Evolutionary conservation across 2,888 invertebrate genomes (phyloP), one percentile per base, ranked within the genome.

Genomic region (Drosophila austrosaltans): DNA sequence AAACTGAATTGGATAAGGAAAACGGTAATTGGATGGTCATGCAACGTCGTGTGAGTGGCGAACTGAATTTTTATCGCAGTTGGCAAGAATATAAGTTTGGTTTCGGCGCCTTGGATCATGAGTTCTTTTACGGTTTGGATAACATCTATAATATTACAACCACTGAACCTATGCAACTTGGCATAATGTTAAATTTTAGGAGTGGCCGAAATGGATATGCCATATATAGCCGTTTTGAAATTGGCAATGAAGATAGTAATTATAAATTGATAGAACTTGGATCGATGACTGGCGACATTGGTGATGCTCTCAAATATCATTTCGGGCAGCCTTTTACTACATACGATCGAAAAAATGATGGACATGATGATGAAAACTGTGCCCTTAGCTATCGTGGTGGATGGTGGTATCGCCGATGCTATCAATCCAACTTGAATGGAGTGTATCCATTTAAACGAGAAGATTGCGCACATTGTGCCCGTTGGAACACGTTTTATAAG

Each of bases 111-210:
- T 2, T 58, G 5, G 3, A 39, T 2, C 3, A 0, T 2, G 39
- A 58, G 8, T 59, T 59, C n/a, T 59, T 39, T n/a, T 59, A 8
- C 7, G 42, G 59, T 4, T 28, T 59, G 58, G 58, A 59, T 4
- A 16, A 16, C 16, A 16, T 16, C 16, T 16, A 16, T 16, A 16
- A 16, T 16, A 16, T 16, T 16, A 16, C 16, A 16, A 16, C 16
- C 16, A 16, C 16, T 16, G 16, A 16, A 16, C 16, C 16, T 16
- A n/a, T 5, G 28, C 3, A 42, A 4, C 22, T 59, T 1, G 20
- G 20, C 3, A 22, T 39, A 6, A 1, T 58, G 2, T 1, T 58
- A 0, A 20, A 58, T 2, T 0, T 16, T 0, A 12, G 22, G 22
- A 39, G n/a, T 16, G 6, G 22, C 1, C 32, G 10, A 8, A 2